These are phyloP conservation scores for Oceanodroma tethys DNA, from an alignment of 2,113 vertebrate genomes.

Conservation along the genomic window DNA sequence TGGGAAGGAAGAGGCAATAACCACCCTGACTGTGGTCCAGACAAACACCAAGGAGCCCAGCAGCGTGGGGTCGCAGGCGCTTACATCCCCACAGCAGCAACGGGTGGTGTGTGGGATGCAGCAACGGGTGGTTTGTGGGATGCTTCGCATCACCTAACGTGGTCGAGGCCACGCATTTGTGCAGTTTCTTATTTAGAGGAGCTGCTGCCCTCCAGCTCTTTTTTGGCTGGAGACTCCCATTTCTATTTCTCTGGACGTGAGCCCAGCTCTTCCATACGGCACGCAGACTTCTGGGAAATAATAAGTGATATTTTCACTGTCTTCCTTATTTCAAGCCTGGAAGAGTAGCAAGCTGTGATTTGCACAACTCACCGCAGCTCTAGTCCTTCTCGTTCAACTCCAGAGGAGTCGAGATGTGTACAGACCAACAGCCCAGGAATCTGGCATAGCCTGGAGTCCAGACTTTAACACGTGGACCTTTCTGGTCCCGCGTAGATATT, in stretches of 20 bases:
- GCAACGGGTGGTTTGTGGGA: background rate
- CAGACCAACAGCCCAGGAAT: background rate
- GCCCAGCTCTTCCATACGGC: background rate
- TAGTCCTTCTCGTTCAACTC: background rate
- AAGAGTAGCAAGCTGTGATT: background rate
- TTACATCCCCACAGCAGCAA: background rate
- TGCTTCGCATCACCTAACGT: background rate
- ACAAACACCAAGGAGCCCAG: background rate
- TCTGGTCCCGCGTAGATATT: accelerated
- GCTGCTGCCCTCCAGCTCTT: background rate
- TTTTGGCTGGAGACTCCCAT: background rate
- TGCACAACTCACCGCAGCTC: background rate
- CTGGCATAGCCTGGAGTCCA: background rate
- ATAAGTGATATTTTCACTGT: background rate
- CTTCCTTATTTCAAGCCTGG: background rate
- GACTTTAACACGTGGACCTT: background rate
- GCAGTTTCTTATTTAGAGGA: background rate
- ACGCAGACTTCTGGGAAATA: background rate
- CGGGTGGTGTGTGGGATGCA: background rate
- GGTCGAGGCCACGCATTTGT: background rate
- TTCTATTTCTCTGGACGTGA: background rate
- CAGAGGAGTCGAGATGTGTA: accelerated
- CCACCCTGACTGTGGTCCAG: background rate
- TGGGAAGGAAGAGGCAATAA: background rate
- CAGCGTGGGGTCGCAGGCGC: accelerated